Conservation (phyloP, 2,797 vertebrate genomes). For the Cossypha dichroa region DNA sequence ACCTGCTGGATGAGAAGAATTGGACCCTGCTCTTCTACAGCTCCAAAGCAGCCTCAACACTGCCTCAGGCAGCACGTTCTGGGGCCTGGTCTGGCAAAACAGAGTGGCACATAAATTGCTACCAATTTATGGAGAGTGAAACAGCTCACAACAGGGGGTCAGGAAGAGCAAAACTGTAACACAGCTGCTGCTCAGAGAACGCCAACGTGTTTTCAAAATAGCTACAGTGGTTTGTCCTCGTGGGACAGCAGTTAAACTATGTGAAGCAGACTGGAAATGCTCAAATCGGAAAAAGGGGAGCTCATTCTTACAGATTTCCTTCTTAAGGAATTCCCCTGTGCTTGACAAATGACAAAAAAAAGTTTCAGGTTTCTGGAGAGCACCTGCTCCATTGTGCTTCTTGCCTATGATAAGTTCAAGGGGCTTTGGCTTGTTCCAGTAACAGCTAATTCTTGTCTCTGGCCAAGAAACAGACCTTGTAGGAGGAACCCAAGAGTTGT, state of each 20-base stretch:
- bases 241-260: neutral
- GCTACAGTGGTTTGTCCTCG: neutral
- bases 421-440: neutral
- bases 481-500: neutral
- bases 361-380: neutral
- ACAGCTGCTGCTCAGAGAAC: neutral
- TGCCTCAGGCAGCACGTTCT: neutral
- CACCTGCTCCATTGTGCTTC: neutral
- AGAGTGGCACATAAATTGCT: neutral
- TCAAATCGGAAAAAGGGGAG: neutral
- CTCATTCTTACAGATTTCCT: fast-evolving
- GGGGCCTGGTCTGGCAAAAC: neutral
- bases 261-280: neutral
- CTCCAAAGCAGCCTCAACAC: neutral
- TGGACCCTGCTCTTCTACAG: neutral
- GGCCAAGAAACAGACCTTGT: neutral
- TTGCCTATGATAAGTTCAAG: neutral
- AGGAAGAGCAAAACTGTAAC: neutral
- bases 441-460: neutral
- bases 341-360: neutral
- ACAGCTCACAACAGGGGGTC: neutral
- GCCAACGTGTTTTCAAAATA: neutral
- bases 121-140: conserved; percentile 7
- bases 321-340: neutral
- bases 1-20: neutral